phyloP scores from a whole-genome alignment of 2,888 invertebrate species.

The Scaptomyza flava region DNA sequence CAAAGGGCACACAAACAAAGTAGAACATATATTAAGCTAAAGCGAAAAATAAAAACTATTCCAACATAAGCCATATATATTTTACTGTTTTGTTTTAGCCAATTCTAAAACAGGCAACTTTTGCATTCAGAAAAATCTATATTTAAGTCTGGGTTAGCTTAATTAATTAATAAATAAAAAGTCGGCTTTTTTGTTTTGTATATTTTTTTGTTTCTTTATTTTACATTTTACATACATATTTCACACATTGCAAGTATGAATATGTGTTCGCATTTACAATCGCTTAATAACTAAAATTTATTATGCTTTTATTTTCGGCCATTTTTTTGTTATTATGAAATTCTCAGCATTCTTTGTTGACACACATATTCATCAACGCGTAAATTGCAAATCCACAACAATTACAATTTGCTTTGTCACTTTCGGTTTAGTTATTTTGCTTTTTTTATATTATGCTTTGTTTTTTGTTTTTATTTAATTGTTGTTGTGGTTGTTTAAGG shows the following conservation, averaged over 20 bases:
- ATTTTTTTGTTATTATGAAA: conserved; percentile 36
- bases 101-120: too few relatives aligned
- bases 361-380: conserved; percentile 39
- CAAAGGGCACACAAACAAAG: conserved; percentile 28
- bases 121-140: not conserved
- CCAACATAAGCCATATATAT: conserved; percentile 24
- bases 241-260: conserved; percentile 75
- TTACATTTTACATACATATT: conserved; percentile 82
- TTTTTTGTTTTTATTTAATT: conserved; percentile 47
- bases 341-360: conserved; percentile 45
- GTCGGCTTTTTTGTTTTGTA: conserved; percentile 60
- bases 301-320: conserved; percentile 62
- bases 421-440: conserved; percentile 49
- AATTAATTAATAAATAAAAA: not conserved
- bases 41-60: conserved; percentile 66
- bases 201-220: conserved; percentile 79
- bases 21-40: conserved; percentile 38
- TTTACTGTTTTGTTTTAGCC: too few relatives aligned
- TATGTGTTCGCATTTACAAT: conserved; percentile 74
- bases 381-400: conserved; percentile 51
- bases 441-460: conserved; percentile 26
- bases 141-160: not conserved
- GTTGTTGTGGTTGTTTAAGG: conserved; percentile 37
- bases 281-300: conserved; percentile 70
- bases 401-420: conserved; percentile 70